Base-by-base conservation (phyloP, 2,797 vertebrate species). In the Heterohyrax brucei region DNA sequence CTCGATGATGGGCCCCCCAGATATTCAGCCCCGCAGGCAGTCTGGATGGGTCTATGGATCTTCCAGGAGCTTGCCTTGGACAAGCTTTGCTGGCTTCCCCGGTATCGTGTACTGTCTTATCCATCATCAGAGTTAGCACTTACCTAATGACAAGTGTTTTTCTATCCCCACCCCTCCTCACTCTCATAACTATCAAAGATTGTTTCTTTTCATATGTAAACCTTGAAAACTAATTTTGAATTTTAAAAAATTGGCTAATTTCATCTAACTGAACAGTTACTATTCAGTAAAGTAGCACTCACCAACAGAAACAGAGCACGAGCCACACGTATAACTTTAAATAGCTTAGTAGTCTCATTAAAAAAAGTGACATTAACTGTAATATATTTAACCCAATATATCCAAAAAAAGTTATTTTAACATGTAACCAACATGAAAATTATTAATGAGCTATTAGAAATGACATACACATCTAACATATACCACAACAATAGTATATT, bases 381-480 rank as follows among this genome's bases (percentile, higher is more conserved):
- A 96, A 82, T 68, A 62, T 46, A 82, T 48, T 91, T 70, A 91
- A 93, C 44, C 13, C 64, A 84, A 44, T 75, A 94, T 82, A 84
- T 53, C 16, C 18, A 85, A 96, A 92, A 22, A 66, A 73, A 39
- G 39, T 50, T 70, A 66, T 91, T 94, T 87, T 91, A 93, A 91
- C 50, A 79, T 28, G 22, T 73, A 91, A 93, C 18, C 72, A 78
- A 94, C 81, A 91, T 19, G 30, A 48, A 33, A 87, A 59, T 70
- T 56, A 85, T 44, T 73, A 62, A 46, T 30, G 22, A 75, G 50
- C 4, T 89, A 81, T 48, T 70, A 96, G 24, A 96, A 92, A 12
- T 89, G 76, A 91, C 30, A 89, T 59, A 77, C 7, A 79, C 53
- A 77, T 21, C 61, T 24, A 82, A 72, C 30, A 76, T 10, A 91